A percentile compares a stretch with the other conserved stretches of the same genome.
These are phyloP conservation scores for Oenanthe oenanthe DNA, from an alignment of 2,113 vertebrate genomes.

Conservation along the genomic window DNA sequence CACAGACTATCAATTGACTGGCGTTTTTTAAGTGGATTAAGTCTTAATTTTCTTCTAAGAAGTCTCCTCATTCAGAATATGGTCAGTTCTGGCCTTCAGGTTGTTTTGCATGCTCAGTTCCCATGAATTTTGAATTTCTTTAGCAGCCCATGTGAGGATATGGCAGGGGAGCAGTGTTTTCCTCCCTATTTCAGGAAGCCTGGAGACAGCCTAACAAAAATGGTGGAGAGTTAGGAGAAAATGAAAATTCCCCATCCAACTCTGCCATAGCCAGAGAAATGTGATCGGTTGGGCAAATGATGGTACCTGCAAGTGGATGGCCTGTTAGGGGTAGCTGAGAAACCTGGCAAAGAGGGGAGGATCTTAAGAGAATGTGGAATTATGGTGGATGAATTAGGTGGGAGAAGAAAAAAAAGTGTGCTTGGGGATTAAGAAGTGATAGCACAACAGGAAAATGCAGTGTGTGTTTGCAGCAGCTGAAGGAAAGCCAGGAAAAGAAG, in stretches of 20 bases:
- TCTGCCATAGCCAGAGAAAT: neutral
- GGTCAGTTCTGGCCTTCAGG: neutral
- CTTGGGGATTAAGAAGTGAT: neutral
- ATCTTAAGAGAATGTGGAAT: neutral
- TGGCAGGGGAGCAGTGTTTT: neutral
- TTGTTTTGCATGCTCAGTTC: neutral
- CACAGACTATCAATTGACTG: neutral
- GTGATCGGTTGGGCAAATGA: neutral
- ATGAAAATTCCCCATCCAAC: neutral
- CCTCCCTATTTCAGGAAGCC: neutral
- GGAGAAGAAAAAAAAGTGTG: neutral
- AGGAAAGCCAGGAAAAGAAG: neutral
- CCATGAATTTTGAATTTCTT: neutral
- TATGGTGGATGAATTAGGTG: neutral
- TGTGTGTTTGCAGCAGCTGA: neutral
- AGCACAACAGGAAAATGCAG: neutral
- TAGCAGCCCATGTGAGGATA: neutral
- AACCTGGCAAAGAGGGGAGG: neutral
- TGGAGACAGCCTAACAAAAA: neutral
- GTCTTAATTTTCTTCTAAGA: neutral
- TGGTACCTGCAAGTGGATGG: neutral
- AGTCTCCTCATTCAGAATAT: neutral
- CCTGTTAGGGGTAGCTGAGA: neutral
- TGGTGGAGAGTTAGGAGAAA: neutral
- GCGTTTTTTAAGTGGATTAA: neutral